phyloP scores from a whole-genome alignment of 2,113 vertebrate species.

The Psophia crepitans region DNA sequence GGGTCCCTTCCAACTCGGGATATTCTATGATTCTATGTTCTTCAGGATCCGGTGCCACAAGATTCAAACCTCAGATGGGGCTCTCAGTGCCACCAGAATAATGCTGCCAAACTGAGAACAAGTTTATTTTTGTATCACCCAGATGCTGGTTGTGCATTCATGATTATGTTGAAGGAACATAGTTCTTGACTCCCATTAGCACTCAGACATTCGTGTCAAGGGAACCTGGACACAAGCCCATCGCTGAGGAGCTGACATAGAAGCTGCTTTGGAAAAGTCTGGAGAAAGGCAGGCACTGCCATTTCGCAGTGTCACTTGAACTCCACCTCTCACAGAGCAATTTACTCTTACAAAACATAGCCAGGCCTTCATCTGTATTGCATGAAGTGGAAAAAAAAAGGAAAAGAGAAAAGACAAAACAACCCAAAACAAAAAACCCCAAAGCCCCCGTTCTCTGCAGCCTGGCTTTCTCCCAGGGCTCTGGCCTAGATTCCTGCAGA shows the following conservation, averaged over 20 bases:
- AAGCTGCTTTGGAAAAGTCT: neutral
- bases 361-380: neutral
- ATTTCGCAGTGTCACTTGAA: neutral
- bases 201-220: neutral
- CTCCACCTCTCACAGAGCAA: neutral
- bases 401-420: neutral
- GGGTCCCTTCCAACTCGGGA: too few relatives aligned
- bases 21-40: too few relatives aligned
- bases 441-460: neutral
- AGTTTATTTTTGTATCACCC: neutral
- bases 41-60: neutral
- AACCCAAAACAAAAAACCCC: neutral
- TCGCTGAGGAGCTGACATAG: neutral
- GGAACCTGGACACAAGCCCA: neutral
- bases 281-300: neutral
- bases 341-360: neutral
- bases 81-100: neutral
- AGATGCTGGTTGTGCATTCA: neutral
- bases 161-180: fast-evolving
- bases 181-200: neutral
- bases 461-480: neutral
- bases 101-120: neutral
- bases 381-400: neutral
- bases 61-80: neutral
- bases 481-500: neutral